Conservation (phyloP, 2,888 invertebrate species). For the Cheiracanthium punctorium region DNA sequence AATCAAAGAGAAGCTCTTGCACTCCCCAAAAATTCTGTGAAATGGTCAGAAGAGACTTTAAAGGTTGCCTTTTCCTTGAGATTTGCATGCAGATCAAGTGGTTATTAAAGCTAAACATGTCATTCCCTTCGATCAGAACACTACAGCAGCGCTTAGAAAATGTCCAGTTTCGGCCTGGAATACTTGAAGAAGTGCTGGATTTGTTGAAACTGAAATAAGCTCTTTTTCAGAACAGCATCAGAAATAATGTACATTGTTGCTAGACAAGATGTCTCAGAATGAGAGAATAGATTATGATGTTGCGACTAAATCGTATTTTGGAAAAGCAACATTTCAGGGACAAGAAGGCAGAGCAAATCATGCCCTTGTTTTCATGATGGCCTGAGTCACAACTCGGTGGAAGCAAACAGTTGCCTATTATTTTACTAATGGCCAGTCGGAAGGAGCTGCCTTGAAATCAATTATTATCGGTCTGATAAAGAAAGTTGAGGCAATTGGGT, state of each 20-base stretch:
- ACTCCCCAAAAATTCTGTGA: neutral
- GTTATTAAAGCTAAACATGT: neutral
- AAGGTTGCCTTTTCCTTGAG: neutral
- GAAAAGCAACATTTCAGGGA: slow-evolving; percentile 11
- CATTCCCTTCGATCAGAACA: neutral
- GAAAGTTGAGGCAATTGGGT: neutral
- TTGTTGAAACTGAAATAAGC: neutral
- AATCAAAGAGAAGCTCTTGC: neutral
- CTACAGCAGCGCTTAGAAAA: slow-evolving; percentile 4
- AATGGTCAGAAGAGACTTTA: slow-evolving; percentile 7
- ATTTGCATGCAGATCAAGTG: slow-evolving; percentile 15
- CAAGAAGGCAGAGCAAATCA: slow-evolving; percentile 16
- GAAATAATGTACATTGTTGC: neutral
- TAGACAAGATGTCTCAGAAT: slow-evolving; percentile 3
- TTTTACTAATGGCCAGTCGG: neutral
- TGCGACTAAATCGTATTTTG: neutral
- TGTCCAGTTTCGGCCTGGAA: neutral
- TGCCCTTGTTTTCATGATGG: slow-evolving; percentile 21
- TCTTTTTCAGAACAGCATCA: neutral
- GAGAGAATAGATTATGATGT: neutral
- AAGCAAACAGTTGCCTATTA: neutral
- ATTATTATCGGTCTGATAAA: neutral
- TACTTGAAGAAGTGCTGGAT: neutral
- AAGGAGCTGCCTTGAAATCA: neutral
- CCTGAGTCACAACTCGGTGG: neutral